Base-by-base conservation (phyloP, 92 coral and sea anemone genomes). In the Epizoanthus rinbou region DNA sequence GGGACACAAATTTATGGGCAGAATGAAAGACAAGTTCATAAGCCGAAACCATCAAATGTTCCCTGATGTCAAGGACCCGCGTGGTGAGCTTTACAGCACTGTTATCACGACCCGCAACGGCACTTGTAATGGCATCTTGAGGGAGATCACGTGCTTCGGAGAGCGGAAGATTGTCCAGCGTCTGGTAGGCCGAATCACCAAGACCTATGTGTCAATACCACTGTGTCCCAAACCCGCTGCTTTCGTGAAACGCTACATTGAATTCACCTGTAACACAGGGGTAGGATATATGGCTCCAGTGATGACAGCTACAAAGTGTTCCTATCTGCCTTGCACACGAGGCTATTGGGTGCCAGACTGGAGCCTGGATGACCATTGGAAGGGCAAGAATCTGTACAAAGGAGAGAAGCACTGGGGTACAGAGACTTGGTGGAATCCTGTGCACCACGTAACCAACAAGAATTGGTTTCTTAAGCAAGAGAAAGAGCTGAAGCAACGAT, bases 71-170 rank as follows among this genome's bases (percentile, higher is more conserved):
- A 31, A 31, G 47, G 43, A 10, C 17, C 73, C 63, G 62, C 83
- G 71, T 25, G 76, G 81, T 25, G 89, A 89, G 73, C 54, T 69
- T 43, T 89, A 89, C 87, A 89, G 74, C 52, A 86, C 83, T 13
- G 79, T 89, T 33, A 52, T 86, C 90, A 82, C 53, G 47, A 41
- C 28, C 23, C 74, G 85, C 35, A 76, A 86, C 16, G 74, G 65
- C 28, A 89, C 89, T 8, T 89, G 92, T 73, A 89, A 64, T 62
- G 75, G 80, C 68, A 75, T 89, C 22, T 39, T 84, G 41, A 57
- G 33, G n/a, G 89, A 89, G 45, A 28, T 89, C 35, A 75, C 24
- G 58, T 89, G 92, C 73, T 89, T 75, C 25, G 92, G 92, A 25
- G 68, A 80, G 53, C 81, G 21, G 45, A 80, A 64, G 75, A 57